These are phyloP conservation scores for Buphagus erythrorhynchus DNA, from an alignment of 2,797 vertebrate genomes.

Conservation along the genomic window DNA sequence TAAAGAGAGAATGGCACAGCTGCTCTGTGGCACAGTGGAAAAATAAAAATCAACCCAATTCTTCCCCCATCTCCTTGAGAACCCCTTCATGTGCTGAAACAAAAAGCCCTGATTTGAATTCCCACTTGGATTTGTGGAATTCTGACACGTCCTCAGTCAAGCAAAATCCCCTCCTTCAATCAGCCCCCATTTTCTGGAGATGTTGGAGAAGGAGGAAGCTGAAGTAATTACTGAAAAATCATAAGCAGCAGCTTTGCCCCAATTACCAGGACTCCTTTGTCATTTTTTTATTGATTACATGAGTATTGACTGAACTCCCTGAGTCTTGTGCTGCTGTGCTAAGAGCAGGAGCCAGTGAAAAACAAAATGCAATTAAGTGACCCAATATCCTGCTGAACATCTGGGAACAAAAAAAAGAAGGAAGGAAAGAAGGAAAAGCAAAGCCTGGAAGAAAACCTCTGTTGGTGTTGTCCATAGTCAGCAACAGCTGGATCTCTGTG, in stretches of 20 bases:
- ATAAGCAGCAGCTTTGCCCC: conserved; percentile 72
- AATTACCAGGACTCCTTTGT: conserved; percentile 72
- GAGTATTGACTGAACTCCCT: conserved; percentile 51
- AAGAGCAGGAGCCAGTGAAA: conserved; percentile 34
- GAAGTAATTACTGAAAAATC: conserved; percentile 74
- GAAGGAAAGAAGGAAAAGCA: not conserved
- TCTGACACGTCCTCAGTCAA: conserved; percentile 66
- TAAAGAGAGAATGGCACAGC: conserved; percentile 58
- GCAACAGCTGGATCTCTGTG: too few relatives aligned
- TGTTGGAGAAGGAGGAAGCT: conserved; percentile 57
- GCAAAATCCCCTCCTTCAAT: conserved; percentile 71
- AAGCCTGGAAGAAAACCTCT: not conserved
- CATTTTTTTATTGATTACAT: conserved; percentile 73
- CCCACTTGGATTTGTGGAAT: conserved; percentile 59
- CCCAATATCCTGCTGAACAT: not conserved
- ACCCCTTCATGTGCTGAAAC: conserved; percentile 48
- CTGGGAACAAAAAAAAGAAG: not conserved
- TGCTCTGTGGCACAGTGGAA: conserved; percentile 9
- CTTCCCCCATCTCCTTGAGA: conserved; percentile 19
- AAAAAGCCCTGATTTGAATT: conserved; percentile 72
- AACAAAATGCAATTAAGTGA: conserved; percentile 47
- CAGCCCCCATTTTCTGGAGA: conserved; percentile 73
- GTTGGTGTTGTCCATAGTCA: not conserved
- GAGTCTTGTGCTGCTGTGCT: conserved; percentile 17
- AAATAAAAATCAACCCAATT: conserved; percentile 75